These are phyloP conservation scores for Drosophila ezoana DNA, from an alignment of 2,888 invertebrate species.

Conservation along the genomic window DNA sequence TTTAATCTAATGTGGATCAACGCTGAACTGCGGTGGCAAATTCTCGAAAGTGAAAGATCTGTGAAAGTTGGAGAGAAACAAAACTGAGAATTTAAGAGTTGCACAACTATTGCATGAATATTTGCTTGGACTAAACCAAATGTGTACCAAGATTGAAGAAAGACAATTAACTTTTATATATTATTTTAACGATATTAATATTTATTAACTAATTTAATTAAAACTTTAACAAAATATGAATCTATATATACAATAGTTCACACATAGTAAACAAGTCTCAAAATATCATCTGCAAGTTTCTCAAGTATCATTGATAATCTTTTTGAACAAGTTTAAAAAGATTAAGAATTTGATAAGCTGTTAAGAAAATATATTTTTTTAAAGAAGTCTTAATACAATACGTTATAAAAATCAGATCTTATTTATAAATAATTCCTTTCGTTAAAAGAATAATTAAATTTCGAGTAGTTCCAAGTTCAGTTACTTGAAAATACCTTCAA, in stretches of 20 bases:
- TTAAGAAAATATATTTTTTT: neutral
- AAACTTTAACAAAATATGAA: too few species aligned
- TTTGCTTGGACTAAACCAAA: too few species aligned
- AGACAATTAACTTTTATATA: too few species aligned
- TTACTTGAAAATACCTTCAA: neutral
- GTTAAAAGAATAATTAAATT: too few species aligned
- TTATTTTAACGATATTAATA: too few species aligned
- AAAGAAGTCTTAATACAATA: neutral
- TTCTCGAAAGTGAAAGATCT: neutral
- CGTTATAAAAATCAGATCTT: constrained; percentile 4
- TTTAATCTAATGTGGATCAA: constrained; percentile 19
- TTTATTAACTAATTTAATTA: too few species aligned
- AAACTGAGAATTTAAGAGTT: too few species aligned
- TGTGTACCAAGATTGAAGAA: too few species aligned
- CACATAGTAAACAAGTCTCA: neutral
- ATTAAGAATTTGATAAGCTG: constrained; percentile 7
- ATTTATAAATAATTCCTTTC: neutral
- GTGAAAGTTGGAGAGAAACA: too few species aligned
- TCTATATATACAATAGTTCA: too few species aligned
- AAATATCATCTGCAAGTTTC: neutral
- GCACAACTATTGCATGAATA: too few species aligned
- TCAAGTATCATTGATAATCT: constrained; percentile 3
- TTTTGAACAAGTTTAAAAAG: neutral
- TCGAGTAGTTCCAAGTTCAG: neutral
- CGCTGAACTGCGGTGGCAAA: constrained; percentile 36